Evolutionary conservation across 2,113 vertebrate genomes (phyloP), one percentile per base, ranked within the genome.

Genomic region (Taurulus bubalis): DNA sequence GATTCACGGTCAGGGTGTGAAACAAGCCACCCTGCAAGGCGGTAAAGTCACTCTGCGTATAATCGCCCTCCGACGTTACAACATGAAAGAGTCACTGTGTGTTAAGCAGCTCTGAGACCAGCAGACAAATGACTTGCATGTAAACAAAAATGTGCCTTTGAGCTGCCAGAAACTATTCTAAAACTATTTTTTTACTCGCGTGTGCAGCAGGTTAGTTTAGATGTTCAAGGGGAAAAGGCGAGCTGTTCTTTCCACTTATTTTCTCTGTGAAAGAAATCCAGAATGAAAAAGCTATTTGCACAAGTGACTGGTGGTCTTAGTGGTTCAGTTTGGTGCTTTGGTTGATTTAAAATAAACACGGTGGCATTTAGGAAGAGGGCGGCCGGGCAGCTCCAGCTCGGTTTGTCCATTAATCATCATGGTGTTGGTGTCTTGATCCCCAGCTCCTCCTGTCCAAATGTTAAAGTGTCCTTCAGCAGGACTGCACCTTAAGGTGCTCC

Each of bases 41-140:
- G 2, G 0, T 76, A 7, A 80, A 80, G 68, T 38, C 89, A 55
- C 71, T 26, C 59, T 66, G 80, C n/a, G 51, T 88, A 79, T 80
- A 87, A 85, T 42, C 59, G 32, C 32, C 64, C 42, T 69, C 51
- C 36, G 12, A 53, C 75, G 49, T 64, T 42, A 42, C 53, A 69
- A 45, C 24, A 60, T 71, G 75, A 80, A 42, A 47, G 76, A 69
- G 58, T 59, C 36, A 0, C 58, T 38, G 77, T 42, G 62, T 79
- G 74, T 64, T 80, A 12, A 66, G 38, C 66, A 79, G 36, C 66
- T n/a, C n/a, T n/a, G n/a, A n/a, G n/a, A n/a, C n/a, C n/a, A n/a
- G n/a, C n/a, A n/a, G n/a, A n/a, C 71, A 63, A 51, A 75, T 51
- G 10, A 66, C 2, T 9, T 12, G 71, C 42, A 77, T 58, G 42